Percentiles rank a stretch among this genome's conserved stretches.
Evolutionary conservation across 2,797 vertebrate genomes (phyloP).

Genomic region (Staurois parvus): DNA sequence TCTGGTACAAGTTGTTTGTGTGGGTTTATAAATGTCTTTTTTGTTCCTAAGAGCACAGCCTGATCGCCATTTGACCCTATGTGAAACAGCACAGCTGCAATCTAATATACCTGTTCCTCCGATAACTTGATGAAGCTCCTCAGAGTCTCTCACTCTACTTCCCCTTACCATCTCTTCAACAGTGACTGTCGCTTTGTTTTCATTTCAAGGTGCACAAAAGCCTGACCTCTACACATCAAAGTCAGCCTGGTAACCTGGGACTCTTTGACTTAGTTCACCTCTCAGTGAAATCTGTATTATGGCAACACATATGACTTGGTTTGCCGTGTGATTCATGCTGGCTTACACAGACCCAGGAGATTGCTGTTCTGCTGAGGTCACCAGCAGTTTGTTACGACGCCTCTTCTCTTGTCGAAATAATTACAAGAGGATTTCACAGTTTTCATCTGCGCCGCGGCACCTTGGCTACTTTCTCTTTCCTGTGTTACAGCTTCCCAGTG

Average conservation of each 20-base stretch:
- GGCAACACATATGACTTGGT: not conserved
- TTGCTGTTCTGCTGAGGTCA: slow-evolving; percentile 51
- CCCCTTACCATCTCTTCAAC: slow-evolving; percentile 5
- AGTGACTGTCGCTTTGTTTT: slow-evolving; percentile 42
- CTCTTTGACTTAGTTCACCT: not conserved
- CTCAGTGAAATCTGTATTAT: slow-evolving; percentile 12
- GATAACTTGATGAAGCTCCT: not conserved
- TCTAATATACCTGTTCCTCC: not conserved
- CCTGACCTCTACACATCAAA: slow-evolving; percentile 24
- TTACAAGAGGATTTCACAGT: slow-evolving; percentile 57
- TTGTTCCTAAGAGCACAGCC: too few species aligned
- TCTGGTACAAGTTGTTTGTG: too few species aligned
- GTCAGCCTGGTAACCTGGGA: not conserved
- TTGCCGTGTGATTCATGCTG: slow-evolving; percentile 4
- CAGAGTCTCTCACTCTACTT: not conserved
- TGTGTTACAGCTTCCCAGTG: slow-evolving; percentile 62
- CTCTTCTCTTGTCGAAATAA: slow-evolving; percentile 51
- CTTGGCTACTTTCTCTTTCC: slow-evolving; percentile 52
- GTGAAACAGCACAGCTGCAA: not conserved
- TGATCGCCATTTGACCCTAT: not conserved
- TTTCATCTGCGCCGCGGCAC: slow-evolving; percentile 38
- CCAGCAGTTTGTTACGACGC: slow-evolving; percentile 42
- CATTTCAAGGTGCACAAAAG: not conserved
- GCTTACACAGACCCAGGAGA: slow-evolving; percentile 28
- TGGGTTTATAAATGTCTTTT: too few species aligned